phyloP scores from a whole-genome alignment of 1,140 invertebrate genomes.

The Periplaneta americana region DNA sequence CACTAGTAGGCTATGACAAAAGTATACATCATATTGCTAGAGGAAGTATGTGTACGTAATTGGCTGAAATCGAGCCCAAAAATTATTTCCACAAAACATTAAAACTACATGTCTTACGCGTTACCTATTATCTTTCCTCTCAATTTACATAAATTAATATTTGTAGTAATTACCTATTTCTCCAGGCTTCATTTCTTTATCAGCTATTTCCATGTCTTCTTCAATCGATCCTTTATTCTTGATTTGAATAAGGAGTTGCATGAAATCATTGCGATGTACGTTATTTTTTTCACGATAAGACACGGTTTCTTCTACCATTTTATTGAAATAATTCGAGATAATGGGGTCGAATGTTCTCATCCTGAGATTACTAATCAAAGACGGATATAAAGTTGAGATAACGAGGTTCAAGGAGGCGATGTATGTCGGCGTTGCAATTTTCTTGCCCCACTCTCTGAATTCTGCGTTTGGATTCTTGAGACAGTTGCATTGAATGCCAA shows the following conservation, averaged over 20 bases:
- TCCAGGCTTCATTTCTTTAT: neutral
- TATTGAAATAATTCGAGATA: slow-evolving; percentile 25
- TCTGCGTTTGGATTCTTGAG: slow-evolving; percentile 40
- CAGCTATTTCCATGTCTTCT: neutral
- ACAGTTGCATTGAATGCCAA: slow-evolving; percentile 52
- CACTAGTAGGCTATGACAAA: too few species aligned
- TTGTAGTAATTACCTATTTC: slow-evolving; percentile 18
- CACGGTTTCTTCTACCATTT: slow-evolving; percentile 19
- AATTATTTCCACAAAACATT: too few species aligned
- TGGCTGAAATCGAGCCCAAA: too few species aligned
- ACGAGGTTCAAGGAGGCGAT: too few species aligned
- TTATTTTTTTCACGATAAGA: slow-evolving; percentile 26
- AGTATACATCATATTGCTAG: too few species aligned
- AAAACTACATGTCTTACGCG: too few species aligned
- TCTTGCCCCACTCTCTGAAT: slow-evolving; percentile 26
- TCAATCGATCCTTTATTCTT: slow-evolving; percentile 5
- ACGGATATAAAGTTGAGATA: slow-evolving; percentile 20
- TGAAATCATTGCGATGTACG: slow-evolving; percentile 24
- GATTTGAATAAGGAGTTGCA: slow-evolving; percentile 12
- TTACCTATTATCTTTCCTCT: too few species aligned
- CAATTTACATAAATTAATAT: too few species aligned
- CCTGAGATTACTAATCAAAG: slow-evolving; percentile 23
- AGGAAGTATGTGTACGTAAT: too few species aligned
- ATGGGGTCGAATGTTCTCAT: slow-evolving; percentile 20
- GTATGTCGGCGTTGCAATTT: too few species aligned